Evolutionary conservation across 2,797 vertebrate species (phyloP).

Genomic region (Chelmon rostratus): DNA sequence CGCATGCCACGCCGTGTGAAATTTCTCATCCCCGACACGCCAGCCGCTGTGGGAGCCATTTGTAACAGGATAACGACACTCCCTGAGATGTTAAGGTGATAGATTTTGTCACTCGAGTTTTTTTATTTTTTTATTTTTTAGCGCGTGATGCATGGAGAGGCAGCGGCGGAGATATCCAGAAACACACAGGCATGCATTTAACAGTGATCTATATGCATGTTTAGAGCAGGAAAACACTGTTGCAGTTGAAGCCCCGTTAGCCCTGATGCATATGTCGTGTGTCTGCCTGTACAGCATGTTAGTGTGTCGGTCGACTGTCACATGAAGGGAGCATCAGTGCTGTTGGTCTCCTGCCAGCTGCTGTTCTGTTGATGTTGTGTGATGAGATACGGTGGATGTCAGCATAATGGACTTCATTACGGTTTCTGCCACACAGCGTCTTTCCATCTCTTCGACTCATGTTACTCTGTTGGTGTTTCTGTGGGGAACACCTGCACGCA

Average conservation of each 20-base stretch:
- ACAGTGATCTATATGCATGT: slow-evolving; percentile 6
- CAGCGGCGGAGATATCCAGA: slow-evolving; percentile 9
- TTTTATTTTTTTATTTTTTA: slow-evolving; percentile 13
- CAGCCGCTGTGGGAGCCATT: slow-evolving; percentile 59
- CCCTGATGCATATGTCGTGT: neutral
- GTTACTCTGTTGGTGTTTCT: slow-evolving; percentile 14
- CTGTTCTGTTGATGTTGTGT: slow-evolving; percentile 29
- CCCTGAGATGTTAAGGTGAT: slow-evolving; percentile 57
- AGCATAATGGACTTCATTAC: slow-evolving; percentile 20
- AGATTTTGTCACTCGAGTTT: slow-evolving; percentile 54
- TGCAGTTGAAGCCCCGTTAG: neutral
- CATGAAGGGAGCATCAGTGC: slow-evolving; percentile 18
- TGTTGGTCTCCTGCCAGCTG: slow-evolving; percentile 43
- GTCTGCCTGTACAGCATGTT: neutral
- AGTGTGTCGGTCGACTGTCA: slow-evolving; percentile 16
- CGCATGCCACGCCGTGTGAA: slow-evolving; percentile 55
- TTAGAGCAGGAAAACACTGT: neutral
- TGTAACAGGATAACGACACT: slow-evolving; percentile 68
- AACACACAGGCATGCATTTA: neutral
- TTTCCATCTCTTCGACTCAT: slow-evolving; percentile 8
- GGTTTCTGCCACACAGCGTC: slow-evolving; percentile 23
- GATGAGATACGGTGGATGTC: slow-evolving; percentile 18
- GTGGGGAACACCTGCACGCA: neutral
- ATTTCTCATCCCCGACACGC: slow-evolving; percentile 66
- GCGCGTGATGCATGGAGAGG: slow-evolving; percentile 28